These are phyloP conservation scores for Sarcophaga carnaria DNA, from an alignment of 2,888 invertebrate genomes.

Conservation along the genomic window DNA sequence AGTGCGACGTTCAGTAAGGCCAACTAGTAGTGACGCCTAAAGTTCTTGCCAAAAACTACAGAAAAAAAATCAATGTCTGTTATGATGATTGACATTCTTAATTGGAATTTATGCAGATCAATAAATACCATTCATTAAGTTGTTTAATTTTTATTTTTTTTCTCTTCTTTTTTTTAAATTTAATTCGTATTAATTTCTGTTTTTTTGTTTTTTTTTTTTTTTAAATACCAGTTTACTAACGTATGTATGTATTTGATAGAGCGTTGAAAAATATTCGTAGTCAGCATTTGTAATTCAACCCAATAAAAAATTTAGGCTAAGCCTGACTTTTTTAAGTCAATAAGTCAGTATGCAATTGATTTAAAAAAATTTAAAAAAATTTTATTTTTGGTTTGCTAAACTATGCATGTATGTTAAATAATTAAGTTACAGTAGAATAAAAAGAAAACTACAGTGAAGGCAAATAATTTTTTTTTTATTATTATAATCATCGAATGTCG, in stretches of 20 bases:
- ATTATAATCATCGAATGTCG: too few species aligned
- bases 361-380: background rate
- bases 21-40: constrained; percentile 57
- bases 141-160: background rate
- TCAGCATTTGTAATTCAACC: constrained; percentile 27
- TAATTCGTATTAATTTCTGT: background rate
- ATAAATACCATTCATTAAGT: too few species aligned
- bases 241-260: too few species aligned
- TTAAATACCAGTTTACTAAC: too few species aligned
- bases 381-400: too few species aligned
- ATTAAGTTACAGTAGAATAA: too few species aligned
- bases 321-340: constrained; percentile 22
- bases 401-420: too few species aligned
- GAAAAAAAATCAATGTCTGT: background rate
- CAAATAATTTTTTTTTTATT: too few species aligned
- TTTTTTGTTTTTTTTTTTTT: background rate
- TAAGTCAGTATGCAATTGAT: constrained; percentile 1
- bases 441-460: too few species aligned
- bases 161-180: background rate
- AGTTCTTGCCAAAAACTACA: background rate
- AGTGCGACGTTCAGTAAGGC: constrained; percentile 35
- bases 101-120: background rate
- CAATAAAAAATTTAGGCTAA: constrained; percentile 8
- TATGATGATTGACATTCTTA: background rate
- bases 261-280: background rate